These are phyloP conservation scores for Sorex fumeus DNA, from an alignment of 2,113 vertebrate genomes.

Conservation along the genomic window DNA sequence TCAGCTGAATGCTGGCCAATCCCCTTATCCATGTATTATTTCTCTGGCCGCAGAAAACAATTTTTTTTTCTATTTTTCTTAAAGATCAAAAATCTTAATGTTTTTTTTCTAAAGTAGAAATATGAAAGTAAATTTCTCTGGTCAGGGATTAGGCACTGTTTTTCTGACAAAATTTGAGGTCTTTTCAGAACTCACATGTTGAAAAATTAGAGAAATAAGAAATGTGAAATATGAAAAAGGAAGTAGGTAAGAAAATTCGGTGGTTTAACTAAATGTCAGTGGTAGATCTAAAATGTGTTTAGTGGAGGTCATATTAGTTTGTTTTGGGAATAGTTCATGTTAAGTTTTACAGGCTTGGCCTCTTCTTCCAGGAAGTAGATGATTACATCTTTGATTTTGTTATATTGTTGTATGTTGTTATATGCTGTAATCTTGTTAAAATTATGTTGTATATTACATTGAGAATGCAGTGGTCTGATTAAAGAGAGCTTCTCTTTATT, in stretches of 20 bases:
- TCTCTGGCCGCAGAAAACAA: no score
- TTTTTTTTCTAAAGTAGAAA: neutral
- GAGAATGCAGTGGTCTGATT: neutral
- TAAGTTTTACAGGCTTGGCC: neutral
- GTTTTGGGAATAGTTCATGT: neutral
- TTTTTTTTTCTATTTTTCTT: slow-evolving; percentile 42
- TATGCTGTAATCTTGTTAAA: neutral
- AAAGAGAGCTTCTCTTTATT: neutral
- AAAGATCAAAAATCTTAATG: neutral
- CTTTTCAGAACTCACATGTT: neutral
- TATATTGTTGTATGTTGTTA: neutral
- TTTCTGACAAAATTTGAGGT: slow-evolving; percentile 38
- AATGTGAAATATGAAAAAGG: neutral
- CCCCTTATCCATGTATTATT: no score
- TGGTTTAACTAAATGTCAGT: neutral
- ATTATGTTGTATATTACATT: neutral
- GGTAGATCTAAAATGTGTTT: neutral
- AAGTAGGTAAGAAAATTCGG: neutral
- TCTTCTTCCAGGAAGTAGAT: neutral
- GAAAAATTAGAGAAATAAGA: neutral
- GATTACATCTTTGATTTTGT: slow-evolving; percentile 4
- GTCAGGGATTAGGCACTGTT: neutral
- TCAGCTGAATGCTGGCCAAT: no score
- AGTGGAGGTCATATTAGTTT: neutral
- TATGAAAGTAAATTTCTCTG: neutral